phyloP scores from a whole-genome alignment of 2,797 vertebrate genomes.

The Notoglanidium macrostoma region DNA sequence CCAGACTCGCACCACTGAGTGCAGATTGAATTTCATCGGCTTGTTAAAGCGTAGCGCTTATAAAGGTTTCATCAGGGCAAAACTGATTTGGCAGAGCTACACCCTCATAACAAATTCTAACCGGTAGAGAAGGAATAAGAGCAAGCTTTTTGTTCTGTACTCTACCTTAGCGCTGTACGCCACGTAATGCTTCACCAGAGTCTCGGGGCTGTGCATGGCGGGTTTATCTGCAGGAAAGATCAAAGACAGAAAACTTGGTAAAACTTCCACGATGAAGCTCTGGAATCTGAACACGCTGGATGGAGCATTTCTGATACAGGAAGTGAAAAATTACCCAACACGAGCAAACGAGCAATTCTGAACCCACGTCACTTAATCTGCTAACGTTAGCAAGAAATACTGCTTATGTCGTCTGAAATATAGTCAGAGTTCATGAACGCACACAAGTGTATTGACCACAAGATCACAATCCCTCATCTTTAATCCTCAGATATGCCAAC shows the following conservation, averaged over 20 bases:
- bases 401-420: background rate
- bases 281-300: background rate
- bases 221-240: conserved; percentile 80
- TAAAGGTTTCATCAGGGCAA: conserved; percentile 11
- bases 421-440: background rate
- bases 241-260: background rate
- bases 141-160: conserved; percentile 7
- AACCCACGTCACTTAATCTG: background rate
- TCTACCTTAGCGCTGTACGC: conserved; percentile 87
- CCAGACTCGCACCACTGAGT: conserved; percentile 9
- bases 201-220: conserved; percentile 85
- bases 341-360: background rate
- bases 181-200: conserved; percentile 85
- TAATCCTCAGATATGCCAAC: background rate
- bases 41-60: conserved; percentile 9
- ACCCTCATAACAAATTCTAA: background rate
- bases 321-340: conserved; percentile 26
- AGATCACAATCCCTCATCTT: background rate
- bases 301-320: background rate
- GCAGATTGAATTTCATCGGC: conserved; percentile 22
- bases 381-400: conserved; percentile 20
- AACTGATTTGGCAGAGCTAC: too few relatives aligned
- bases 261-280: background rate
- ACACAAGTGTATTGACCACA: background rate
- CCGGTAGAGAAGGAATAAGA: background rate